Evolutionary conservation across 2,797 vertebrate species (phyloP), one percentile per base, ranked within the genome.

Genomic region (Darevskia mixta): DNA sequence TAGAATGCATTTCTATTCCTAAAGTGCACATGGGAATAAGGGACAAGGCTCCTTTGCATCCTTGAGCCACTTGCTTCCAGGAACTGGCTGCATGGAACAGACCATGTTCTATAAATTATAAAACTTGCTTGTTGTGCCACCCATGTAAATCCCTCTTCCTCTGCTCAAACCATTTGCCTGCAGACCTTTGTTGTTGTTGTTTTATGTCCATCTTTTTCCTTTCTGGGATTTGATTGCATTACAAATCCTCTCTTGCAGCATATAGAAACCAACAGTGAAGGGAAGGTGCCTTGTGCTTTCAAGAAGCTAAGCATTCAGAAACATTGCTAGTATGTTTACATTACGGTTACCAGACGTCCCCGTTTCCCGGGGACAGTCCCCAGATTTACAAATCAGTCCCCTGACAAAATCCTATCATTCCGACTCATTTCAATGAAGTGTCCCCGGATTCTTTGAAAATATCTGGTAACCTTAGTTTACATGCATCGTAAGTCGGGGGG

Each of bases 161-260:
- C 27, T 55, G 29, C 45, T 49, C 45, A 79, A 15, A 66, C 23
- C 1, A 10, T 41, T 32, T 71, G 7, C n/a, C 4, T 32, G 41
- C 25, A 43, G 29, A n/a, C 8, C 41, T 43, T 82, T 4, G 8
- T 3, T 43, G n/a, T 9, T 4, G 43, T 32, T 78, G 49, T 32
- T 79, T 67, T 45, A 2, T 2, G 6, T 45, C 66, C 4, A 8
- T 11, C 15, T 72, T n/a, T 27, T 17, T 29, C 25, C 67, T n/a
- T 35, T n/a, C 67, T 27, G 9, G 20, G 20, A 7, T 25, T 71
- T 69, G 64, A 43, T 20, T 58, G 3, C 15, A 32, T 35, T 55
- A 0, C 45, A 1, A 1, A 15, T 4, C 0, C 25, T 2, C 35
- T 38, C 72, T 35, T 32, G 1, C 72, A 1, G 3, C 0, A 4